Base-by-base conservation (phyloP, 1,140 invertebrate genomes). In the Drosophila setifemur region DNA sequence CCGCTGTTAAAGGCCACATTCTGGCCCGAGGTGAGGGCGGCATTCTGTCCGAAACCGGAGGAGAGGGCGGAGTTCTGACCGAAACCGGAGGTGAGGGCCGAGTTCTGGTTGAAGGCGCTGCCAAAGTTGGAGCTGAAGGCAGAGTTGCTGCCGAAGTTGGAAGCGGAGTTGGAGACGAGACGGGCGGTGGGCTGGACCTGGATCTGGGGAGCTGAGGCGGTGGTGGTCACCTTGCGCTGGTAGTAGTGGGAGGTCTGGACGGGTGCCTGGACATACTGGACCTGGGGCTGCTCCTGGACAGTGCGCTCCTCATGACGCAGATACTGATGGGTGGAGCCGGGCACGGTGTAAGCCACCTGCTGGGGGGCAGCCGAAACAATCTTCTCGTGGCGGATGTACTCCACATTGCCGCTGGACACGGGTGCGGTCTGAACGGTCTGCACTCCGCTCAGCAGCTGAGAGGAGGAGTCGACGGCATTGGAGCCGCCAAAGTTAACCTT, bases 251-350 rank as follows among this genome's bases (percentile, higher is more conserved):
- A 70, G 4, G 55, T 40, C 18, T 83, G 75, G n/a, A 60, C 45
- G 4, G 89, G 52, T 1, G 75, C 33, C 12, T 67, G 72, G 0
- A 73, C 40, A 5, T 57, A 55, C 42, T 71, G 82, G 4, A 79
- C 25, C 0, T 55, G 29, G 8, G 87, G 75, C 35, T 55, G 54
- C 23, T 72, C 64, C 47, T 75, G 54, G 0, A 86, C 73, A 19
- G 73, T 50, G 19, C 73, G 81, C 63, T 90, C 88, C 35, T 79
- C 77, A 21, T 87, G 82, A 9, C 79, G 77, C 8, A 85, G 54
- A 29, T 77, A 87, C 14, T 78, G 73, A 64, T 89, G 70, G 0
- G 81, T 67, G 35, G 74, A 67, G 21, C 60, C 75, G 58, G 82
- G 86, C 7, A 63, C 47, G 1, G 64, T 48, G 66, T 76, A 64